phyloP scores from a whole-genome alignment of 2,797 vertebrate genomes.

The Galago senegalensis region DNA sequence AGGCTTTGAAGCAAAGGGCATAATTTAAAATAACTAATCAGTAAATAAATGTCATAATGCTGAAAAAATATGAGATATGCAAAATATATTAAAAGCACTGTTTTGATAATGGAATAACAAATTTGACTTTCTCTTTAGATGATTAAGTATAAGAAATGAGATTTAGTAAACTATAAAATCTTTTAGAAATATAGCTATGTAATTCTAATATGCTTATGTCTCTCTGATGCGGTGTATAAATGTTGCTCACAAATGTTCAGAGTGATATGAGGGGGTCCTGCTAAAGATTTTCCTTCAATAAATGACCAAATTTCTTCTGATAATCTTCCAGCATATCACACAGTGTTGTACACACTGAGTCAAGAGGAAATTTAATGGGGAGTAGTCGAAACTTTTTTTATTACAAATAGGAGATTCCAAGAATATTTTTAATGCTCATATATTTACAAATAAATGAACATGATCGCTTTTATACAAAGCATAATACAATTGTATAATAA shows the following conservation, averaged over 20 bases:
- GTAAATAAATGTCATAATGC: constrained; percentile 71
- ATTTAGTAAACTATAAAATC: neutral
- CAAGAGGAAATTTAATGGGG: neutral
- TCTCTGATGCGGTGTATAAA: neutral
- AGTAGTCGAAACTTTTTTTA: neutral
- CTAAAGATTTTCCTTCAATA: neutral
- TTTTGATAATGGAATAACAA: constrained; percentile 63
- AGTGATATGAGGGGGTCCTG: neutral
- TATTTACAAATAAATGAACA: neutral
- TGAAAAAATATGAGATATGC: constrained; percentile 42
- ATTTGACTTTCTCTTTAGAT: constrained; percentile 61
- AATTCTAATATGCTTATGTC: neutral
- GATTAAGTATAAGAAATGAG: neutral
- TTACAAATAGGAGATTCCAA: neutral
- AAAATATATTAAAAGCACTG: constrained; percentile 66
- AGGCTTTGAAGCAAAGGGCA: constrained; percentile 71
- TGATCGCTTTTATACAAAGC: neutral
- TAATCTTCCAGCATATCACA: neutral
- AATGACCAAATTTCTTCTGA: neutral
- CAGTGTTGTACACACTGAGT: neutral
- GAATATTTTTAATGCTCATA: neutral
- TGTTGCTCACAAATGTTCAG: neutral
- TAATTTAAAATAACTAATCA: constrained; percentile 75
- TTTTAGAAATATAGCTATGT: neutral
- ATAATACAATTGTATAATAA: neutral